Evolutionary conservation across 2,113 vertebrate species (phyloP).

Genomic region (Macquaria ambigua): DNA sequence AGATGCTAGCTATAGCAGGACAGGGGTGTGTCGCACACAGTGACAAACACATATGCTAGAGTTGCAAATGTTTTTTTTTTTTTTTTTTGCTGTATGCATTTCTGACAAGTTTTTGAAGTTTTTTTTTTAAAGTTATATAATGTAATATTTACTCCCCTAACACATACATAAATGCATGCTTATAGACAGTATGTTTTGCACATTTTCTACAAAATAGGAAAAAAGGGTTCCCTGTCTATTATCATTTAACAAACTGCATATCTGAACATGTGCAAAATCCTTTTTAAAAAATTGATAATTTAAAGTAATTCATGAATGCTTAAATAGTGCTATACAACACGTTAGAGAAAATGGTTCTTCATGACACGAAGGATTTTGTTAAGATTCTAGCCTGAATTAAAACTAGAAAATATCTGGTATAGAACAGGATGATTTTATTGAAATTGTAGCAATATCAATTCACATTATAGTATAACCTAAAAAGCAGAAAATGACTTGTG

Average conservation of each 20-base stretch:
- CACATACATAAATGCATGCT: not conserved
- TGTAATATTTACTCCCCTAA: not conserved
- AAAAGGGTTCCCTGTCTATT: too few species aligned
- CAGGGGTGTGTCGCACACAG: too few species aligned
- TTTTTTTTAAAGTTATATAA: too few species aligned
- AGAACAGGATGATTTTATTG: not conserved
- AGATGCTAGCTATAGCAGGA: too few species aligned
- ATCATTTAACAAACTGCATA: too few species aligned
- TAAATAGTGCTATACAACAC: not conserved
- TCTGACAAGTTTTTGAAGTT: not conserved
- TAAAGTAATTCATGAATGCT: not conserved
- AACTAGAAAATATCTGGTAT: not conserved
- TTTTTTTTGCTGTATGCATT: not conserved
- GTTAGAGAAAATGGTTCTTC: not conserved
- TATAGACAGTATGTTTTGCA: too few species aligned
- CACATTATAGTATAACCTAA: not conserved
- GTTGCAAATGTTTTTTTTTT: not conserved
- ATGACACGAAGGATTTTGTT: not conserved
- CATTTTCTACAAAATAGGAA: too few species aligned
- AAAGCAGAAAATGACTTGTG: not conserved
- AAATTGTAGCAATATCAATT: not conserved
- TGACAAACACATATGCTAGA: not conserved
- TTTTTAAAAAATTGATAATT: not conserved
- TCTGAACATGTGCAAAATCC: too few species aligned
- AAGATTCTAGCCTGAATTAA: not conserved